A percentile compares a stretch with the other conserved stretches of the same genome.
phyloP scores from a whole-genome alignment of 2,888 invertebrate genomes.

The Macaria liturata region DNA sequence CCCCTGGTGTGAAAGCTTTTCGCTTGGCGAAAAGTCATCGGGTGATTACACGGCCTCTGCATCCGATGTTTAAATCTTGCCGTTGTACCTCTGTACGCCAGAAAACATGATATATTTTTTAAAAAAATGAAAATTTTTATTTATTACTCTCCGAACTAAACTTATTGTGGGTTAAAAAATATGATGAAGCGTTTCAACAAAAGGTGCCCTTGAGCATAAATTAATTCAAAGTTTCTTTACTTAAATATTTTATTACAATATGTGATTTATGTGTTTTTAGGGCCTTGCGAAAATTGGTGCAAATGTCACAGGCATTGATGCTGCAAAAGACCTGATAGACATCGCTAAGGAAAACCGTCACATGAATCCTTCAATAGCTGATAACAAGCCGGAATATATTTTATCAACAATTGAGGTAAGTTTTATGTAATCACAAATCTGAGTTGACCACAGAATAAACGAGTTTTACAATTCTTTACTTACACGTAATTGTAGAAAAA shows the following conservation, averaged over 20 bases:
- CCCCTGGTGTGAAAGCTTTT: too few relatives aligned
- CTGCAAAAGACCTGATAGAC: slow-evolving; percentile 87
- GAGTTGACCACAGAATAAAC: neutral
- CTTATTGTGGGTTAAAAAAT: neutral
- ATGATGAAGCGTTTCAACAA: neutral
- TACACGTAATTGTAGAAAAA: too few relatives aligned
- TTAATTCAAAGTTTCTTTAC: neutral
- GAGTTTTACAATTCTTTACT: too few relatives aligned
- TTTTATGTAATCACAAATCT: neutral
- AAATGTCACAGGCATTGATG: slow-evolving; percentile 91
- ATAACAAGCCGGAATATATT: slow-evolving; percentile 35
- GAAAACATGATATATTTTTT: too few relatives aligned
- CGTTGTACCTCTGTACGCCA: too few relatives aligned
- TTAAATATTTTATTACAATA: too few relatives aligned
- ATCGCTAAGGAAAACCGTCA: slow-evolving; percentile 86
- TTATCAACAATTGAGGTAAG: slow-evolving; percentile 36
- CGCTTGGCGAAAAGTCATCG: too few relatives aligned
- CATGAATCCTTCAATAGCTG: slow-evolving; percentile 49
- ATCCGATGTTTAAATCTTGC: too few relatives aligned
- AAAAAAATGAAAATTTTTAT: too few relatives aligned
- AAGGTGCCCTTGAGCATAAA: neutral
- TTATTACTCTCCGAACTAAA: too few relatives aligned
- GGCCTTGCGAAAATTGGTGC: slow-evolving; percentile 92
- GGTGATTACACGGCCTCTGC: too few relatives aligned
- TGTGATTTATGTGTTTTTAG: slow-evolving; percentile 54